These are phyloP conservation scores for Corythaixoides concolor DNA, from an alignment of 2,113 vertebrate genomes.

Conservation along the genomic window DNA sequence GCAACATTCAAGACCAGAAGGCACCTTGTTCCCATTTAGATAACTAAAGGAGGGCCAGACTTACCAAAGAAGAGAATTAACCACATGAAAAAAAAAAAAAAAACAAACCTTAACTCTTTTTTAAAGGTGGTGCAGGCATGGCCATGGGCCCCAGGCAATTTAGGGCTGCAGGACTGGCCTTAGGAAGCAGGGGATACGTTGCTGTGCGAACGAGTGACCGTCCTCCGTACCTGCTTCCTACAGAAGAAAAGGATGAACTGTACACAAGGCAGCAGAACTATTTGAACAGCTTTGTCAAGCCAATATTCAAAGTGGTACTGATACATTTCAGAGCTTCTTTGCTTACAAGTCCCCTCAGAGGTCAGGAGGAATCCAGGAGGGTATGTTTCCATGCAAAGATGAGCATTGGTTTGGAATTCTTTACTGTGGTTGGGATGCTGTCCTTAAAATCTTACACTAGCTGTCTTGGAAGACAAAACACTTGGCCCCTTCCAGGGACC, in stretches of 20 bases:
- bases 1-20: constrained; percentile 1
- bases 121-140: background rate
- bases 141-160: background rate
- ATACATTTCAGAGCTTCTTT: background rate
- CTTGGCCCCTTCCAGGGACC: background rate
- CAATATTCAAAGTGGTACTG: background rate
- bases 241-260: background rate
- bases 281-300: background rate
- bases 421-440: background rate
- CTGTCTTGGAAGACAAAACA: background rate
- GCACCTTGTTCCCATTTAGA: background rate
- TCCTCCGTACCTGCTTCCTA: background rate
- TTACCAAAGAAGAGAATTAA: background rate
- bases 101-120: background rate
- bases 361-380: background rate
- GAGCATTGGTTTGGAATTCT: constrained; percentile 1
- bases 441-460: background rate
- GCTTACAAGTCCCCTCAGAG: background rate
- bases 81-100: background rate
- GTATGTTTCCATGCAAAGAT: background rate
- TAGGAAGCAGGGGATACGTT: background rate
- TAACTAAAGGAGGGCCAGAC: background rate
- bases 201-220: background rate
- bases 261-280: background rate
- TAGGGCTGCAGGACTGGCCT: background rate